These are phyloP conservation scores for Morelia viridis DNA, from an alignment of 2,797 vertebrate species.

Conservation along the genomic window DNA sequence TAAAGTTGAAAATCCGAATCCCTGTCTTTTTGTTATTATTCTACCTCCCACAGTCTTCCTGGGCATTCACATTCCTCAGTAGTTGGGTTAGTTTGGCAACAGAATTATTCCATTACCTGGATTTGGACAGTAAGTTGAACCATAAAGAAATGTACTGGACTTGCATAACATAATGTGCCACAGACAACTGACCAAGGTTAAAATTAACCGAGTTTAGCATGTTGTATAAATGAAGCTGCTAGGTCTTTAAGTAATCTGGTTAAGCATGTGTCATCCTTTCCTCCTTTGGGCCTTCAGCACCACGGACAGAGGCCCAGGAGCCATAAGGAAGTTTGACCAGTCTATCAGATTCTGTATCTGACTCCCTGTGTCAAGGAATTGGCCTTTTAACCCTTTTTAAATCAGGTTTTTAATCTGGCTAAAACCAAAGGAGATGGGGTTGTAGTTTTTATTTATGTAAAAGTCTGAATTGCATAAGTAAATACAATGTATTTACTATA, in stretches of 20 bases:
- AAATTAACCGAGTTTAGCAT: neutral
- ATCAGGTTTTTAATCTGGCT: slow-evolving; percentile 18
- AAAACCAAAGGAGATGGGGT: neutral
- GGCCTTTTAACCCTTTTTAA: slow-evolving; percentile 58
- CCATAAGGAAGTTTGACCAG: neutral
- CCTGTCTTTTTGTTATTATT: neutral
- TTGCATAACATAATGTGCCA: neutral
- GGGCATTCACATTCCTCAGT: neutral
- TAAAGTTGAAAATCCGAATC: neutral
- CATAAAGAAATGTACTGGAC: neutral
- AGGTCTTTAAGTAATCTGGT: neutral
- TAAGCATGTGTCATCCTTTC: neutral
- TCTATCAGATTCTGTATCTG: slow-evolving; percentile 53
- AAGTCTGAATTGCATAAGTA: slow-evolving; percentile 52
- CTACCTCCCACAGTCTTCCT: neutral
- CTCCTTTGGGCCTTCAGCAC: neutral
- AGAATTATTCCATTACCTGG: neutral
- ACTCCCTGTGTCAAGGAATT: slow-evolving; percentile 41
- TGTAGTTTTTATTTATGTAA: neutral
- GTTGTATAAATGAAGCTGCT: neutral
- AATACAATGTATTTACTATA: slow-evolving; percentile 55
- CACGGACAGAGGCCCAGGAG: neutral
- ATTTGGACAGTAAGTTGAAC: neutral
- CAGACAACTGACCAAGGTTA: neutral
- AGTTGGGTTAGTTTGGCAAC: neutral